These are phyloP conservation scores for Danaus plexippus DNA, from an alignment of 1,140 invertebrate species.

Conservation along the genomic window DNA sequence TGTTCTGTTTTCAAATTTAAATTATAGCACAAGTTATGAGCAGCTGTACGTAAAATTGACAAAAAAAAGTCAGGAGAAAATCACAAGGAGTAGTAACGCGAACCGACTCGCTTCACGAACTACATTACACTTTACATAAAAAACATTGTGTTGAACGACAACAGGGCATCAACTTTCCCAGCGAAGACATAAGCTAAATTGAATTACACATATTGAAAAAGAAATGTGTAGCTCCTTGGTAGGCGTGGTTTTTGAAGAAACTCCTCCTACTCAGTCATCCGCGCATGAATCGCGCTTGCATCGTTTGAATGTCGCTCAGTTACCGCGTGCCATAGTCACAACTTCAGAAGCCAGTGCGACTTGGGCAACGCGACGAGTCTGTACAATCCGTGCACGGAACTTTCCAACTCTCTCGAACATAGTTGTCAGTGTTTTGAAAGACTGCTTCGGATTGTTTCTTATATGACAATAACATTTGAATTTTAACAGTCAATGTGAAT, in stretches of 20 bases:
- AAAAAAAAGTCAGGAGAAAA: slow-evolving; percentile 53
- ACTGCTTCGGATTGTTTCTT: slow-evolving; percentile 17
- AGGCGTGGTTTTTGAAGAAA: slow-evolving; percentile 61
- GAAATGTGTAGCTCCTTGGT: slow-evolving; percentile 70
- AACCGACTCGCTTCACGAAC: slow-evolving; percentile 61
- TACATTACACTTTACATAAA: slow-evolving; percentile 71
- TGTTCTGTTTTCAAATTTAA: slow-evolving; percentile 22
- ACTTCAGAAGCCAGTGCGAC: slow-evolving; percentile 36
- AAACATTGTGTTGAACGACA: slow-evolving; percentile 71
- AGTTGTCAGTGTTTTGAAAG: slow-evolving; percentile 21
- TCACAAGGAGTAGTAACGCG: slow-evolving; percentile 49
- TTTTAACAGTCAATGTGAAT: slow-evolving; percentile 26
- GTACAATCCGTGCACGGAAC: slow-evolving; percentile 38
- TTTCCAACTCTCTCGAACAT: slow-evolving; percentile 30
- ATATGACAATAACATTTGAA: slow-evolving; percentile 33
- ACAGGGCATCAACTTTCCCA: slow-evolving; percentile 70
- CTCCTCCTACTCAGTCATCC: slow-evolving; percentile 57
- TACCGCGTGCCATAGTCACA: slow-evolving; percentile 29
- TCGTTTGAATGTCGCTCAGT: slow-evolving; percentile 37
- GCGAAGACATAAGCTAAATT: slow-evolving; percentile 72
- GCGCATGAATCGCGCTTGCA: slow-evolving; percentile 51
- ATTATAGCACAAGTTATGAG: slow-evolving; percentile 49
- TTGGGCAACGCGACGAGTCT: slow-evolving; percentile 30
- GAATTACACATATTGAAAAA: slow-evolving; percentile 73
- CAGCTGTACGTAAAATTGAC: slow-evolving; percentile 59